A percentile compares a stretch with the other conserved stretches of the same genome.
Conservation (phyloP, 2,888 invertebrate genomes). For the Labia minor region DNA sequence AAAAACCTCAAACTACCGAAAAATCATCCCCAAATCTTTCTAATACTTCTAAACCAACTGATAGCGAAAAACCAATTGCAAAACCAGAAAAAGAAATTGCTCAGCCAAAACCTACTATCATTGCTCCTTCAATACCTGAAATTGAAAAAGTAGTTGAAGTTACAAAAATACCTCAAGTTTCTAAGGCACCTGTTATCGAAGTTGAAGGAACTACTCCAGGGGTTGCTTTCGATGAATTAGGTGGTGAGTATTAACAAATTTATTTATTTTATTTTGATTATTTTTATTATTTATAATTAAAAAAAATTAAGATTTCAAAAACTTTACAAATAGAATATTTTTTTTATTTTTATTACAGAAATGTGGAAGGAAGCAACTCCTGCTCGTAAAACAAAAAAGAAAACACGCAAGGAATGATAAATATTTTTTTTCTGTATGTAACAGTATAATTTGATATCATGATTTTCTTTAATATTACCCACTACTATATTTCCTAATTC, state of each 20-base stretch:
- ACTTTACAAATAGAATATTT: too few species aligned
- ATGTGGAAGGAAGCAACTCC: constrained; percentile 65
- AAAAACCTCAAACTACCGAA: constrained; percentile 36
- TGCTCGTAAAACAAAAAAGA: constrained; percentile 64
- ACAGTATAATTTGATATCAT: too few species aligned
- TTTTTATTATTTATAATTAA: too few species aligned
- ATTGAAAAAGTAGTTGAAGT: too few species aligned
- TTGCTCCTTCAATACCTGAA: too few species aligned
- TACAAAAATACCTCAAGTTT: too few species aligned
- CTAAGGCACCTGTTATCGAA: not conserved
- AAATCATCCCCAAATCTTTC: constrained; percentile 34
- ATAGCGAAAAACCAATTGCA: too few species aligned
- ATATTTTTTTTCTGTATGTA: not conserved
- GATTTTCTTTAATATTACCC: not conserved
- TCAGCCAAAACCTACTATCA: too few species aligned
- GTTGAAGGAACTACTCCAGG: not conserved
- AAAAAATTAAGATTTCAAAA: too few species aligned
- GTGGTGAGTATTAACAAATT: not conserved
- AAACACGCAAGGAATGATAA: constrained; percentile 51
- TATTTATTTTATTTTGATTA: too few species aligned
- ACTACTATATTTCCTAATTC: not conserved
- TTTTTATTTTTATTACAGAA: constrained; percentile 41
- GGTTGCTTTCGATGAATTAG: not conserved
- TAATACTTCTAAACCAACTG: not conserved
- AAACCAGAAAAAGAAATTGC: too few species aligned